These are phyloP conservation scores for Ennomos quercinarius DNA, from an alignment of 2,888 invertebrate species.

Conservation along the genomic window DNA sequence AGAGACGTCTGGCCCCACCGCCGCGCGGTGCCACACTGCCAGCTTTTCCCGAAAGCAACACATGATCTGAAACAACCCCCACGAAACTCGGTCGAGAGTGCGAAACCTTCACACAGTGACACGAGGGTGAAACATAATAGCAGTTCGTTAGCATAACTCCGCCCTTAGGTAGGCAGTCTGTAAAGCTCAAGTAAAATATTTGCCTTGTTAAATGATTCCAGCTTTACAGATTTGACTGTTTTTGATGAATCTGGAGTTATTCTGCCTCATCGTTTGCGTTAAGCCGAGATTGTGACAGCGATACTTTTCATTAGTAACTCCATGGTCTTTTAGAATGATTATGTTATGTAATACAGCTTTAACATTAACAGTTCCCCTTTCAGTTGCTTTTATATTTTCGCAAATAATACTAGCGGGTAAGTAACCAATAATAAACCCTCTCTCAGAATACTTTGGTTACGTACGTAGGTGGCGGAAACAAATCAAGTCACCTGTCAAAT, in stretches of 20 bases:
- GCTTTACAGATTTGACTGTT: conserved; percentile 51
- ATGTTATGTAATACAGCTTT: background rate
- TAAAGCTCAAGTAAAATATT: conserved; percentile 69
- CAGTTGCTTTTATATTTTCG: no score
- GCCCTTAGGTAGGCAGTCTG: conserved; percentile 58
- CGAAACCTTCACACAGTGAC: conserved; percentile 84
- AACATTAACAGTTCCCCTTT: no score
- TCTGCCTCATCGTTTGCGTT: conserved; percentile 28
- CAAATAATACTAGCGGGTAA: no score
- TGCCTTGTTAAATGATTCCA: conserved; percentile 71
- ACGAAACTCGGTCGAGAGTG: conserved; percentile 81
- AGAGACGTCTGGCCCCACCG: conserved; percentile 57
- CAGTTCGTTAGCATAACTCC: conserved; percentile 80
- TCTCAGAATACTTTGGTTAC: no score
- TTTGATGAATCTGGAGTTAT: conserved; percentile 49
- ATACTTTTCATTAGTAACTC: conserved; percentile 9
- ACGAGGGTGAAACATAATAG: conserved; percentile 78
- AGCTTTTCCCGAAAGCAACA: conserved; percentile 75
- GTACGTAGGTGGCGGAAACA: no score
- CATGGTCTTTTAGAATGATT: background rate
- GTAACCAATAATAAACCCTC: no score
- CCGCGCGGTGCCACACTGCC: conserved; percentile 58
- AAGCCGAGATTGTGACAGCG: conserved; percentile 5
- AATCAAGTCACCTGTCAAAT: no score
- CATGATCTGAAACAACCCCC: conserved; percentile 79